A percentile compares a stretch with the other conserved stretches of the same genome.
Conservation (phyloP, 2,797 vertebrate species). For the Girardinus metallicus region DNA sequence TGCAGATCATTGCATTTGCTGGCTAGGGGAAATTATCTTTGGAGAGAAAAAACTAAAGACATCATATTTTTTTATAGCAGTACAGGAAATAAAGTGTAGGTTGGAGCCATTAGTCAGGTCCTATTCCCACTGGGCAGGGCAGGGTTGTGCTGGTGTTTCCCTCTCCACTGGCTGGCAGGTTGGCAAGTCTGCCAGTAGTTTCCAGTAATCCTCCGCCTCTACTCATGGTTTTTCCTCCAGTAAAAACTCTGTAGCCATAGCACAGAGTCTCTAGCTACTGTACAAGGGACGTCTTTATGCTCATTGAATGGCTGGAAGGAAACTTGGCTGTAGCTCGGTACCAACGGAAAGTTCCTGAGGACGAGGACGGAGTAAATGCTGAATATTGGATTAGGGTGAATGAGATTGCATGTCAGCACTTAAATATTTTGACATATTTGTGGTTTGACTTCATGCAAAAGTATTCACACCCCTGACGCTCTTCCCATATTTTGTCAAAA, state of each 20-base stretch:
- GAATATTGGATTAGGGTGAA: constrained; percentile 65
- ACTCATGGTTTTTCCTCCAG: constrained; percentile 71
- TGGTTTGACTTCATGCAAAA: constrained; percentile 56
- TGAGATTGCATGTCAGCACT: constrained; percentile 57
- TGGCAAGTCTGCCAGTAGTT: constrained; percentile 71
- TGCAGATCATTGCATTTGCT: constrained; percentile 27
- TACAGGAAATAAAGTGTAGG: constrained; percentile 39
- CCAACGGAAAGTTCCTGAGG: constrained; percentile 58
- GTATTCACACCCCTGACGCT: not conserved
- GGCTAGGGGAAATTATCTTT: constrained; percentile 50
- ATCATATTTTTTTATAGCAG: constrained; percentile 48
- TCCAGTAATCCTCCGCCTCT: constrained; percentile 80
- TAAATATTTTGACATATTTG: constrained; percentile 60
- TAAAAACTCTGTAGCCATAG: constrained; percentile 69
- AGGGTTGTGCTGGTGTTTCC: constrained; percentile 64
- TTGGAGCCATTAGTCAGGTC: constrained; percentile 24
- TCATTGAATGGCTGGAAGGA: constrained; percentile 71
- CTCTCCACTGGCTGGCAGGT: constrained; percentile 52
- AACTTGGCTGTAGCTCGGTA: constrained; percentile 68
- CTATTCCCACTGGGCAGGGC: constrained; percentile 44
- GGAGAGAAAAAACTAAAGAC: constrained; percentile 33
- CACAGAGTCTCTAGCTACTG: constrained; percentile 67
- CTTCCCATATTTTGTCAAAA: not conserved
- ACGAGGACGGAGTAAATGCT: constrained; percentile 56
- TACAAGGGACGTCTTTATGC: constrained; percentile 78